These are phyloP conservation scores for Tricholauxania praeusta DNA, from an alignment of 2,888 invertebrate species.

Conservation along the genomic window DNA sequence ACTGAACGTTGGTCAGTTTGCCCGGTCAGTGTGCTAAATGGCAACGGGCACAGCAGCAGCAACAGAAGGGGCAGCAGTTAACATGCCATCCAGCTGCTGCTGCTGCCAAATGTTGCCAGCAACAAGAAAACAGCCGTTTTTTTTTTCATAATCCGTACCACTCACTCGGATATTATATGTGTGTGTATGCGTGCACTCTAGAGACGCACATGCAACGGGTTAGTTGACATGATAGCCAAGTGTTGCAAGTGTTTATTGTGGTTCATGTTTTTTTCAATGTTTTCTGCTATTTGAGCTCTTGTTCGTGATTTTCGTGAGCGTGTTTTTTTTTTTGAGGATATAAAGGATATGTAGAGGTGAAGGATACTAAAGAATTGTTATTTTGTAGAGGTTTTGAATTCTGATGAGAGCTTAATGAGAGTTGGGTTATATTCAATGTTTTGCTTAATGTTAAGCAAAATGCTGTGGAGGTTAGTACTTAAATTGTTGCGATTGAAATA, in stretches of 20 bases:
- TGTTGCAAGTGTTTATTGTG: constrained; percentile 31
- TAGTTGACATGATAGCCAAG: constrained; percentile 12
- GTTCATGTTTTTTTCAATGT: background rate
- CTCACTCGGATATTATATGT: background rate
- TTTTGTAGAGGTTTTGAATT: too few species aligned
- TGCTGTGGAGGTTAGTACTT: too few species aligned
- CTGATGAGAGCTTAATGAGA: background rate
- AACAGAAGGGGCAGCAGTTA: background rate
- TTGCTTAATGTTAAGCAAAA: too few species aligned
- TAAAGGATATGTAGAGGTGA: constrained; percentile 4
- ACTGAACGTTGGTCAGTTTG: background rate
- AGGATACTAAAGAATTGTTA: background rate
- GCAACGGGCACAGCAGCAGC: background rate
- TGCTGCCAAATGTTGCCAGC: too few species aligned
- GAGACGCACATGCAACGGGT: constrained; percentile 3
- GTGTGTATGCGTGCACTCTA: background rate
- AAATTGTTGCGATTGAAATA: too few species aligned
- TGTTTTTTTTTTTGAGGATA: background rate
- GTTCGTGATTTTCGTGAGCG: background rate
- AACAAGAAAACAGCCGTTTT: too few species aligned
- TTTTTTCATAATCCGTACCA: background rate
- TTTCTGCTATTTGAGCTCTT: background rate
- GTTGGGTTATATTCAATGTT: background rate
- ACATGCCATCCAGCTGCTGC: background rate
- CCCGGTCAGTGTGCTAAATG: background rate